These are phyloP conservation scores for Tamandua tetradactyla DNA, from an alignment of 2,797 vertebrate species.

Conservation along the genomic window DNA sequence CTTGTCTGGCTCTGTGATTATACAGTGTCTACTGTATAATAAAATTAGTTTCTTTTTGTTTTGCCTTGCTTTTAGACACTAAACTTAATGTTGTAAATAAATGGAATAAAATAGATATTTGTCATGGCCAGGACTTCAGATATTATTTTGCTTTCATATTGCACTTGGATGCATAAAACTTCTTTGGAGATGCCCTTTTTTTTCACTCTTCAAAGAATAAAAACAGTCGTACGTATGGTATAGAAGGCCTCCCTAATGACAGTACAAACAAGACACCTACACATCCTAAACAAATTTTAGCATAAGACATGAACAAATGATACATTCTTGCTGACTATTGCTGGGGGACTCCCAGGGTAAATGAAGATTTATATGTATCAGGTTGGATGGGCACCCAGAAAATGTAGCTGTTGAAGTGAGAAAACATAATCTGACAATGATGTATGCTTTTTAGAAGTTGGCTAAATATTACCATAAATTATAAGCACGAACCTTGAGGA, in stretches of 20 bases:
- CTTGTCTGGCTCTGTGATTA: conserved; percentile 47
- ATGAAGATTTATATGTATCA: conserved; percentile 46
- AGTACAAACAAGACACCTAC: conserved; percentile 81
- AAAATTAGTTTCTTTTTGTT: conserved; percentile 67
- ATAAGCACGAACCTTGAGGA: neutral
- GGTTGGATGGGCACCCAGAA: conserved; percentile 31
- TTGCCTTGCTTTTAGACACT: conserved; percentile 70
- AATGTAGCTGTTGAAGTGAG: conserved; percentile 15
- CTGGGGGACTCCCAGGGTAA: conserved; percentile 7
- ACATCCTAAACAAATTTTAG: conserved; percentile 79
- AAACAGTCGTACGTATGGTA: conserved; percentile 78
- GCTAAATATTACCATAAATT: conserved; percentile 34
- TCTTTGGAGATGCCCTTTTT: conserved; percentile 81
- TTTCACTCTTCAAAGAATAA: conserved; percentile 83
- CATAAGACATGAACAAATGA: conserved; percentile 79
- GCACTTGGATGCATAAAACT: conserved; percentile 77
- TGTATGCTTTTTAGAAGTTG: neutral
- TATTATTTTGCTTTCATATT: conserved; percentile 81
- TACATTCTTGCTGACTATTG: conserved; percentile 58
- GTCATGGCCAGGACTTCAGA: conserved; percentile 76
- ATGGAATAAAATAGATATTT: conserved; percentile 80
- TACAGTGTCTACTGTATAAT: conserved; percentile 65
- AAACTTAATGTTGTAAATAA: conserved; percentile 79
- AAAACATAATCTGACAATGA: conserved; percentile 56
- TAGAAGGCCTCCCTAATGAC: conserved; percentile 78